Conservation (phyloP, 2,113 vertebrate genomes). For the Chauna torquata region DNA sequence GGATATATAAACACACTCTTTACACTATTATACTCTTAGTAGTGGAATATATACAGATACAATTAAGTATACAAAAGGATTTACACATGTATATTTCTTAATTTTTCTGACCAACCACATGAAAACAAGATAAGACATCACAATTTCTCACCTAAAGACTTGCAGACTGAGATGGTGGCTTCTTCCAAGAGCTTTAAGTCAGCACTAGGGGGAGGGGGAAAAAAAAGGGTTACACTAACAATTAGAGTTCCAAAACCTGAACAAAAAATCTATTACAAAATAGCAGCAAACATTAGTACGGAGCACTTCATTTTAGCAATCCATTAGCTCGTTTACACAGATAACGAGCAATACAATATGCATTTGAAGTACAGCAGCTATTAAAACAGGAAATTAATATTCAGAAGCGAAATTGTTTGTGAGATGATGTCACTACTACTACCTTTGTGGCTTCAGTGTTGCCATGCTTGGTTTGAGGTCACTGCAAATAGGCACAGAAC, state of each 20-base stretch:
- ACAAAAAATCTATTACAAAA: background rate
- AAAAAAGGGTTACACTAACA: background rate
- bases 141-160: slow-evolving; percentile 84
- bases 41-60: background rate
- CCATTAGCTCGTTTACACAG: background rate
- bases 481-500: background rate
- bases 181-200: slow-evolving; percentile 94
- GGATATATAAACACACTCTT: background rate
- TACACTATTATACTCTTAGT: background rate
- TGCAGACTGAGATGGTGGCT: slow-evolving; percentile 89
- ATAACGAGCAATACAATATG: background rate
- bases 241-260: background rate
- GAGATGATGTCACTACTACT: background rate
- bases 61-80: background rate
- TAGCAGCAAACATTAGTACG: background rate
- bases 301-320: background rate
- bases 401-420: background rate
- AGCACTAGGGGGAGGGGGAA: slow-evolving; percentile 70
- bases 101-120: background rate
- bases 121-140: background rate
- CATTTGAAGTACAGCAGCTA: background rate
- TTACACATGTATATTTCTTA: background rate
- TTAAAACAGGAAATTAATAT: background rate
- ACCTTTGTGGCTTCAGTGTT: background rate
- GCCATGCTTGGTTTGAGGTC: background rate